Evolutionary conservation across 1,140 invertebrate species (phyloP), one percentile per base, ranked within the genome.

Genomic region (Panulirus ornatus): DNA sequence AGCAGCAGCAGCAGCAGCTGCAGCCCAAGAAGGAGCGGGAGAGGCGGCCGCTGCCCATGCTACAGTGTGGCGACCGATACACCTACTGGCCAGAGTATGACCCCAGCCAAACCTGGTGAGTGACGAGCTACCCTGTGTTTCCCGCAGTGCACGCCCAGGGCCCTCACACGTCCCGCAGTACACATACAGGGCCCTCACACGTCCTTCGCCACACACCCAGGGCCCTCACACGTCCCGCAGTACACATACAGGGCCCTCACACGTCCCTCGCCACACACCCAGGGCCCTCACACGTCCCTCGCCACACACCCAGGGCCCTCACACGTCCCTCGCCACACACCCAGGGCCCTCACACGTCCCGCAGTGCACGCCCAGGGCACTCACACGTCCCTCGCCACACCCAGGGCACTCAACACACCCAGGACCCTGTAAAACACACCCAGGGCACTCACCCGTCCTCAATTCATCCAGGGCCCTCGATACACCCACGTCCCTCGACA

Each of bases 21-120:
- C 63, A 66, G 27, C 83, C 66, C n/a, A 58, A 78, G 73, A 91
- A 88, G 82, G 89, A 92, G 75, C 66, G 87, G 42, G 91, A 34
- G 94, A 95, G 76, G 94, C 95, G 6, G 93, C 94, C 84, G 92
- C 92, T 90, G 86, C 92, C 92, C 73, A 92, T 86, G 91, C 93
- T 95, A 93, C 92, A 92, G 66, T 92, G 91, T 84, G 91, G 91
- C 6, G 91, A 92, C 85, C 84, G 91, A 16, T 92, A 91, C 85
- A 92, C 91, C 36, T 92, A 87, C 78, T 92, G 91, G 91, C 91
- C 91, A 16, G 91, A 92, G 71, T 92, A 92, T 44, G 91, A 92
- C 70, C 91, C 91, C 63, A 88, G 88, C n/a, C 91, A 92, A 58
- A 91, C 85, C n/a, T 92, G 91, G 91, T 92, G 63, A 88, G 91